phyloP scores from a whole-genome alignment of 2,797 vertebrate genomes.

The Prunella strophiata region DNA sequence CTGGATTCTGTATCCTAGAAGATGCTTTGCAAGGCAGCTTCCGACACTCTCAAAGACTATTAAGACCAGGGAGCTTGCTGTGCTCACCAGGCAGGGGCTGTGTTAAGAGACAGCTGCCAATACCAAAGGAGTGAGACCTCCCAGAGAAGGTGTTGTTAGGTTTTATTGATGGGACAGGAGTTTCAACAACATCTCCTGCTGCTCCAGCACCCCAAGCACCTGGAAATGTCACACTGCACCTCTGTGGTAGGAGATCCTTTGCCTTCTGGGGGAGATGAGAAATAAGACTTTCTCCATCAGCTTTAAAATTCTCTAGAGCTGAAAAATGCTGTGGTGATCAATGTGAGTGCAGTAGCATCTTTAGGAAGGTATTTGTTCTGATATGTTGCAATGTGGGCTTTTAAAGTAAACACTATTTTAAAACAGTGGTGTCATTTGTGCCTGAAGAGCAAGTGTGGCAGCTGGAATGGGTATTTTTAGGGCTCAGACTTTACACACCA shows the following conservation, averaged over 20 bases:
- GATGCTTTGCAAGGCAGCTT: neutral
- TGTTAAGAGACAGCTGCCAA: neutral
- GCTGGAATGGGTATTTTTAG: neutral
- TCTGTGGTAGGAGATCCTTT: neutral
- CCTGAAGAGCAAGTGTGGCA: neutral
- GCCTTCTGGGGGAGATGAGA: neutral
- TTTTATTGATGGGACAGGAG: neutral
- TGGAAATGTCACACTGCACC: neutral
- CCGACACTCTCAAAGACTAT: neutral
- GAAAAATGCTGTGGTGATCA: neutral
- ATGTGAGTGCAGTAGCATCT: neutral
- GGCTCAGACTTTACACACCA: neutral
- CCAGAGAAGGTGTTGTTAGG: neutral
- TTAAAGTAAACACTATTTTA: neutral
- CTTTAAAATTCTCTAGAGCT: neutral
- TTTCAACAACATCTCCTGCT: neutral
- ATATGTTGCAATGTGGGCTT: neutral
- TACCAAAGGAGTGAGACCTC: neutral
- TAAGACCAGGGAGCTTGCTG: neutral
- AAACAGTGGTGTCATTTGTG: neutral
- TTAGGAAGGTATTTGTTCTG: neutral
- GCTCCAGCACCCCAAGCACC: neutral
- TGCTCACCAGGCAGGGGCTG: neutral
- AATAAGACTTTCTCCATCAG: neutral
- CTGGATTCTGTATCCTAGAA: neutral